Evolutionary conservation across 2,888 invertebrate species (phyloP).

Genomic region (Halictus quadricinctus): DNA sequence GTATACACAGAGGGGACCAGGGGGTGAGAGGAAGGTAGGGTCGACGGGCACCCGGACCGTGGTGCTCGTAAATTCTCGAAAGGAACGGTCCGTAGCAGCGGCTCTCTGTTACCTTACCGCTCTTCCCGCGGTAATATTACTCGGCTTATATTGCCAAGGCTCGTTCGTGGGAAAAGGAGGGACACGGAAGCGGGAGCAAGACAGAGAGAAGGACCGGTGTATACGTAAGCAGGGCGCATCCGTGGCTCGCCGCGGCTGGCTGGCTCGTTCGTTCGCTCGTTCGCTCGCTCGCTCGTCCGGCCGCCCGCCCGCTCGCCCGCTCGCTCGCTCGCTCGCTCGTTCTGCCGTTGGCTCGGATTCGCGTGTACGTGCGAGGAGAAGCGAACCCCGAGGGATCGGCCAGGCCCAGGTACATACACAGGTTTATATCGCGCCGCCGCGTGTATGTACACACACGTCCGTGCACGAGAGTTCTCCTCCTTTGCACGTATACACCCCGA

Average conservation of each 20-base stretch:
- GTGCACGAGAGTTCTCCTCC: background rate
- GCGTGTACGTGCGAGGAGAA: constrained; percentile 65
- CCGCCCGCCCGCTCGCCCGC: constrained; percentile 10
- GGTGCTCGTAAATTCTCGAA: constrained; percentile 72
- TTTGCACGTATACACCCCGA: constrained; percentile 8
- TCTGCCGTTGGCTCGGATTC: constrained; percentile 52
- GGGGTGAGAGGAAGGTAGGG: constrained; percentile 48
- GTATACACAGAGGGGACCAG: constrained; percentile 16
- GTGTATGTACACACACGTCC: background rate
- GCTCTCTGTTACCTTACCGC: constrained; percentile 72
- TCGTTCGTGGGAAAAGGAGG: constrained; percentile 60
- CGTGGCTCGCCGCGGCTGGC: constrained; percentile 62
- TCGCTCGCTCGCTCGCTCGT: constrained; percentile 38
- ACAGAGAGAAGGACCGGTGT: constrained; percentile 55
- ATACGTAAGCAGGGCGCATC: constrained; percentile 67
- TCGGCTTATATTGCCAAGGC: constrained; percentile 70
- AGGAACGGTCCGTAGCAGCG: constrained; percentile 72
- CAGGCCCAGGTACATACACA: constrained; percentile 55
- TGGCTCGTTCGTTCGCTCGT: constrained; percentile 48
- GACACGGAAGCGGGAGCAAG: constrained; percentile 42
- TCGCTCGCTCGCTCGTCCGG: constrained; percentile 25
- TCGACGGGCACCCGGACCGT: constrained; percentile 67
- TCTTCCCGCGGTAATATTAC: constrained; percentile 73
- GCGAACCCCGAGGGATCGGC: constrained; percentile 70
- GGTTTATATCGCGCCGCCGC: too few species aligned